phyloP scores from a whole-genome alignment of 1,140 invertebrate species.

The Hylaeus volcanicus region DNA sequence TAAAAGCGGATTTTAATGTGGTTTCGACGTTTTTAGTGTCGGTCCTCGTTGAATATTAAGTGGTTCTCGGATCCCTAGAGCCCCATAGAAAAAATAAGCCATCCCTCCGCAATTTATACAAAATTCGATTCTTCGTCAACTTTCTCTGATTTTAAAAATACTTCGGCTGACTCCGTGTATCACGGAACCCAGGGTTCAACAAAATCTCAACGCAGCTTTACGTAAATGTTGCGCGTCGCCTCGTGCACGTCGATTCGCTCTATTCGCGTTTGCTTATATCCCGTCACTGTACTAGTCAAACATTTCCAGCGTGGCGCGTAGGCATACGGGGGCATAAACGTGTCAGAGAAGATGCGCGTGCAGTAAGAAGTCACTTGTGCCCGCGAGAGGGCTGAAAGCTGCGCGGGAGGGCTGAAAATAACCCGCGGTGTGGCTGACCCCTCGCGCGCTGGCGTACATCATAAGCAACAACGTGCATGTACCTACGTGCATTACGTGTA shows the following conservation, averaged over 20 bases:
- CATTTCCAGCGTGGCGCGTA: conserved; percentile 3
- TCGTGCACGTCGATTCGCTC: background rate
- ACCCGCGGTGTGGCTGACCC: conserved; percentile 48
- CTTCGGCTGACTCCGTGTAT: too few relatives aligned
- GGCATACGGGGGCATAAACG: background rate
- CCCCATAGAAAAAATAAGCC: too few relatives aligned
- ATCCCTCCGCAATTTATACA: too few relatives aligned
- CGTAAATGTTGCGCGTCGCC: too few relatives aligned
- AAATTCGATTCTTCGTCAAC: too few relatives aligned
- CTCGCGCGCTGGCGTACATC: conserved; percentile 27
- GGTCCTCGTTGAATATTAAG: too few relatives aligned
- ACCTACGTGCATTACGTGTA: background rate
- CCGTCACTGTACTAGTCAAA: conserved; percentile 3
- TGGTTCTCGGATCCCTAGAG: too few relatives aligned
- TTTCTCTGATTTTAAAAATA: too few relatives aligned
- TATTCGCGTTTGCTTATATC: conserved; percentile 9
- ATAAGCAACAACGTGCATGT: conserved; percentile 3
- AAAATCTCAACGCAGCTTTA: too few relatives aligned
- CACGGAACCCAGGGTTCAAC: too few relatives aligned
- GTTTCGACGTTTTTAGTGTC: too few relatives aligned
- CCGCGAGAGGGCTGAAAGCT: conserved; percentile 23
- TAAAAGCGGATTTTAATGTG: too few relatives aligned
- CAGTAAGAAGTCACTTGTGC: conserved; percentile 40
- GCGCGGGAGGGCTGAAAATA: conserved; percentile 52
- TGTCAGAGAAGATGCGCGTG: conserved; percentile 11